Conservation (phyloP, 2,113 vertebrate species). For the Muntiacus reevesi region DNA sequence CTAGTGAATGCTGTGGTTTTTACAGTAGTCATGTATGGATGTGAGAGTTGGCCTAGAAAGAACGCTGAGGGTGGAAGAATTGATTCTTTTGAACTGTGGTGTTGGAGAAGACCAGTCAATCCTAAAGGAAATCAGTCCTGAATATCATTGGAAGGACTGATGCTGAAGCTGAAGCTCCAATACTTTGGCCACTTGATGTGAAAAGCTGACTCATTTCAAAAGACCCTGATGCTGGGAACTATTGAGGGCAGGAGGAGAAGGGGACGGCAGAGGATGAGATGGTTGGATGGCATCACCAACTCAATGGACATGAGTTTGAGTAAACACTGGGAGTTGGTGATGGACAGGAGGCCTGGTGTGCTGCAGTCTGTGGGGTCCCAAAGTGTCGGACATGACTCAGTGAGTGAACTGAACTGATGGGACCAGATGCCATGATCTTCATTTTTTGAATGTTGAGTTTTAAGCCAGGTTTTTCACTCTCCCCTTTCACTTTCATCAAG, state of each 20-base stretch:
- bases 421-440: not conserved
- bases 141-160: not conserved
- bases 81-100: not conserved
- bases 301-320: not conserved
- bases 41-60: not conserved
- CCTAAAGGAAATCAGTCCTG: not conserved
- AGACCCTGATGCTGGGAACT: not conserved
- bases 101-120: not conserved
- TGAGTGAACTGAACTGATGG: not conserved
- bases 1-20: not conserved
- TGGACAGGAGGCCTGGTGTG: not conserved
- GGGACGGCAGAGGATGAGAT: not conserved
- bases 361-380: not conserved
- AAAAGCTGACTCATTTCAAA: not conserved
- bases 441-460: not conserved
- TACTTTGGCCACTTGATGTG: not conserved
- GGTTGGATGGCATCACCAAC: not conserved
- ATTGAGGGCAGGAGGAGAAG: not conserved
- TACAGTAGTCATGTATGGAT: not conserved
- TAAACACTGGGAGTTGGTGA: not conserved
- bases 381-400: not conserved
- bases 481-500: not conserved
- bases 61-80: not conserved
- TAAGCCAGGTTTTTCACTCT: not conserved
- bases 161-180: not conserved